Evolutionary conservation across 2,797 vertebrate species (phyloP).

Genomic region (Pyrocephalus nanus): DNA sequence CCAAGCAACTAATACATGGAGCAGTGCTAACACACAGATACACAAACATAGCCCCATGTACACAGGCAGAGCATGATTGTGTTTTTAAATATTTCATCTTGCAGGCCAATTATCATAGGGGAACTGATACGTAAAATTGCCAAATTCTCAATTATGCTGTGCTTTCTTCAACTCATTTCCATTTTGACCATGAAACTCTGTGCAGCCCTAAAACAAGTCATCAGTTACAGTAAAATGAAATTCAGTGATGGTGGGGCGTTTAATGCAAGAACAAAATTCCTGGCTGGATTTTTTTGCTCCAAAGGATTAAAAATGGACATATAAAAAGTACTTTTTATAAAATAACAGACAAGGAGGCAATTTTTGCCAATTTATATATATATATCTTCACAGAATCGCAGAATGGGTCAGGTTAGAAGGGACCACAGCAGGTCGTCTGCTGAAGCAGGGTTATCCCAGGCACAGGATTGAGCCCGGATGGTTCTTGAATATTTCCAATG

Average conservation of each 20-base stretch:
- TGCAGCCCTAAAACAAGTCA: neutral
- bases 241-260: fast-evolving
- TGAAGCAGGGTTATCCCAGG: neutral
- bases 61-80: conserved; percentile 29
- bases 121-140: conserved; percentile 66
- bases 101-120: conserved; percentile 53
- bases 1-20: conserved; percentile 33
- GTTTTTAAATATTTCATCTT: conserved; percentile 63
- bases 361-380: neutral
- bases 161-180: conserved; percentile 26
- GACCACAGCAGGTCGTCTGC: too few relatives aligned
- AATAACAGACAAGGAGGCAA: neutral
- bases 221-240: neutral
- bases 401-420: neutral
- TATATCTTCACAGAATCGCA: neutral
- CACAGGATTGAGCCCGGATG: neutral
- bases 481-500: neutral
- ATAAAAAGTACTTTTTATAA: neutral
- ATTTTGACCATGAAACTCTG: conserved; percentile 34
- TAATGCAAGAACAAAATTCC: neutral
- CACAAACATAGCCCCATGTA: conserved; percentile 8
- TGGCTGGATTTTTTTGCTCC: neutral
- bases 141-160: conserved; percentile 49
- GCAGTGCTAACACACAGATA: conserved; percentile 6
- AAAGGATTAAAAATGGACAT: neutral